A percentile compares a stretch with the other conserved stretches of the same genome.
Conservation (phyloP, 2,113 vertebrate species). For the Paradoxurus hermaphroditus region DNA sequence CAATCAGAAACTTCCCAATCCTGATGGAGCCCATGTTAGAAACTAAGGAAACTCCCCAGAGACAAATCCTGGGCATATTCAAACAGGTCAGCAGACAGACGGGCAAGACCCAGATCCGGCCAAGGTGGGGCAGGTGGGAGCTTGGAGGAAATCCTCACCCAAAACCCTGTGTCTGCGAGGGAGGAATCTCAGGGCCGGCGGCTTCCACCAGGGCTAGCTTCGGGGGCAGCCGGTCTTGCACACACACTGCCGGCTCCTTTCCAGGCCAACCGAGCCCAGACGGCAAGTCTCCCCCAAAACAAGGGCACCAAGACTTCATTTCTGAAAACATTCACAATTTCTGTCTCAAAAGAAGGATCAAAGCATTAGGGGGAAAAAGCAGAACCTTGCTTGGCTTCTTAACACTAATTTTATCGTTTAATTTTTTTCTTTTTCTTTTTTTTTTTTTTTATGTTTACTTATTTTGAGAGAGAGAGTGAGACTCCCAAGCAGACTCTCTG, state of each 20-base stretch:
- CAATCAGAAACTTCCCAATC: neutral
- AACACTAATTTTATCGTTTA: neutral
- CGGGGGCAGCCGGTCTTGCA: neutral
- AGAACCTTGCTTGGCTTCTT: neutral
- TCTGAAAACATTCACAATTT: constrained; percentile 1
- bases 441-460: neutral
- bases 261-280: neutral
- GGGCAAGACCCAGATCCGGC: neutral
- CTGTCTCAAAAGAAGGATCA: neutral
- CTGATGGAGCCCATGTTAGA: neutral
- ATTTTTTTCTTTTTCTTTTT: neutral
- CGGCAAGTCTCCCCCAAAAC: neutral
- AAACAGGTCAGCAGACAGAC: neutral
- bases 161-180: neutral
- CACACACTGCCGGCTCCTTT: neutral
- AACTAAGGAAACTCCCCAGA: neutral
- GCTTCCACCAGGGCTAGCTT: too few relatives aligned
- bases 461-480: too few relatives aligned
- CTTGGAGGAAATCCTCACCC: neutral
- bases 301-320: neutral
- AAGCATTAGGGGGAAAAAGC: neutral
- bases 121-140: neutral
- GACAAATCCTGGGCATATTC: neutral
- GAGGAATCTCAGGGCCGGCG: neutral
- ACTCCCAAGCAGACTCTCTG: too few relatives aligned